phyloP scores from a whole-genome alignment of 2,888 invertebrate genomes.

The Acronicta alni region DNA sequence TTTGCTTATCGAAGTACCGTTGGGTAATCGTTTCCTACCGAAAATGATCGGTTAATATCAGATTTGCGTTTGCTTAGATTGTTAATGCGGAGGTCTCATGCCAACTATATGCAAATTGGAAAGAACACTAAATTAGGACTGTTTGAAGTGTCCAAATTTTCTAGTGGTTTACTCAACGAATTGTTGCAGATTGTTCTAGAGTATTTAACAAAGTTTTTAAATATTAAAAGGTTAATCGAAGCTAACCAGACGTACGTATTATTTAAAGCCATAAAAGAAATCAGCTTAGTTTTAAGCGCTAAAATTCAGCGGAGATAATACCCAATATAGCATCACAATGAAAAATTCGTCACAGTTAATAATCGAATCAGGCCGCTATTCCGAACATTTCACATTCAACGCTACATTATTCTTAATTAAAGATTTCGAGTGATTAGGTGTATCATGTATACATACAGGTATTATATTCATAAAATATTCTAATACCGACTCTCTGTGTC shows the following conservation, averaged over 20 bases:
- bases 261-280: constrained; percentile 8
- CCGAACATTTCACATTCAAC: constrained; percentile 72
- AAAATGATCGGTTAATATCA: constrained; percentile 78
- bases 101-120: constrained; percentile 68
- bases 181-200: too few species aligned
- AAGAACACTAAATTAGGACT: constrained; percentile 37
- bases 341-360: constrained; percentile 69
- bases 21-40: constrained; percentile 69
- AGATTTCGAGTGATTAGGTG: constrained; percentile 77
- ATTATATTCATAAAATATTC: constrained; percentile 41
- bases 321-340: constrained; percentile 31
- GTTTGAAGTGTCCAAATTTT: background rate
- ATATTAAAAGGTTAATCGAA: background rate
- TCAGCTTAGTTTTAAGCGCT: background rate
- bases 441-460: constrained; percentile 66
- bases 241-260: background rate
- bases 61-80: constrained; percentile 76
- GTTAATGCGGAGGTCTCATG: constrained; percentile 77
- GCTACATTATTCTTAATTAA: constrained; percentile 80
- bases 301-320: constrained; percentile 16
- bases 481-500: constrained; percentile 58
- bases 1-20: constrained; percentile 57
- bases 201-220: background rate
- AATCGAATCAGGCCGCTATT: constrained; percentile 68
- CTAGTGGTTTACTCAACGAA: too few species aligned